Evolutionary conservation across 2,888 invertebrate genomes (phyloP).

Genomic region (Drosophila demipolita): DNA sequence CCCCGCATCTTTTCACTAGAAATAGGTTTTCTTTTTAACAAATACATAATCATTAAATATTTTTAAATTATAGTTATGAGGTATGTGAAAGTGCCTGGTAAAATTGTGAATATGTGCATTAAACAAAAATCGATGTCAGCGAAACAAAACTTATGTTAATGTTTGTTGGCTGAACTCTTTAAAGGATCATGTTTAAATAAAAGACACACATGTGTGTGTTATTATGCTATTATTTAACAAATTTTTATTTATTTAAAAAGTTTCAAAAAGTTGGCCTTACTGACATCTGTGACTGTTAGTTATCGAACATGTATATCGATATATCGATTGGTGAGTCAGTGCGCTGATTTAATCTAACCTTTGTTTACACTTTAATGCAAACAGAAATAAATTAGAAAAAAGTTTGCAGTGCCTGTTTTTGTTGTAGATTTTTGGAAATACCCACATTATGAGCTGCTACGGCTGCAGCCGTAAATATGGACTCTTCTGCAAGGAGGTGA

Average conservation of each 20-base stretch:
- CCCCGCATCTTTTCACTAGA: slow-evolving; percentile 32
- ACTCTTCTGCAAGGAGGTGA: slow-evolving; percentile 90
- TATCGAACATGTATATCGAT: slow-evolving; percentile 6
- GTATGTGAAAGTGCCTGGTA: not conserved
- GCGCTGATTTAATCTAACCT: not conserved
- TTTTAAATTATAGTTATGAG: slow-evolving; percentile 27
- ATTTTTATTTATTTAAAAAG: not conserved
- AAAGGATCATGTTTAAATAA: slow-evolving; percentile 1
- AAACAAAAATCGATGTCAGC: not conserved
- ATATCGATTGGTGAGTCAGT: slow-evolving; percentile 9
- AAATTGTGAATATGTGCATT: slow-evolving; percentile 1
- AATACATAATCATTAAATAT: slow-evolving; percentile 31
- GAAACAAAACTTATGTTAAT: not conserved
- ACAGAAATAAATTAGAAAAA: not conserved
- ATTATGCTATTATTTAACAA: not conserved
- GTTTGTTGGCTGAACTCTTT: not conserved
- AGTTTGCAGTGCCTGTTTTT: not conserved
- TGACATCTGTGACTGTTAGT: not conserved
- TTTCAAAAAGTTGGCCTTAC: not conserved
- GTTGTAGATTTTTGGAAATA: not conserved
- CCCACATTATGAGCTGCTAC: slow-evolving; percentile 88
- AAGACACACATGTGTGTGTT: not conserved
- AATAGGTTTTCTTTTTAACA: slow-evolving; percentile 22
- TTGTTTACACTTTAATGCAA: slow-evolving; percentile 2
- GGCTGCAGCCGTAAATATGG: slow-evolving; percentile 90